phyloP scores from a whole-genome alignment of 2,113 vertebrate species.

The Pteruthius melanotis region DNA sequence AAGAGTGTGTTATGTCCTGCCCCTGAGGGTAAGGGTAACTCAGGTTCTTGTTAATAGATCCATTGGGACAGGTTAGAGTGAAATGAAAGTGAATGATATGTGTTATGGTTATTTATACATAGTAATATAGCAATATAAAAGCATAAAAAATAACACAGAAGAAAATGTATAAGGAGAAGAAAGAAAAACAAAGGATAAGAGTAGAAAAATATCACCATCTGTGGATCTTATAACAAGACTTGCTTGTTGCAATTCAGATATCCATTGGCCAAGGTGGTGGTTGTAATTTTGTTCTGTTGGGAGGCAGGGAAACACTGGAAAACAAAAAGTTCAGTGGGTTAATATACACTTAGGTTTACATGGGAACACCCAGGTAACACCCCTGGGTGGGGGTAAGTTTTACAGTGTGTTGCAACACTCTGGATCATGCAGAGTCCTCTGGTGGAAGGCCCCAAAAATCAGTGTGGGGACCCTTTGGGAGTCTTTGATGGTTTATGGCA shows the following conservation, averaged over 20 bases:
- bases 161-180: not conserved
- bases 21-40: not conserved
- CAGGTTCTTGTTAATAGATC: not conserved
- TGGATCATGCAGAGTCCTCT: no score
- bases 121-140: not conserved
- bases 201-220: not conserved
- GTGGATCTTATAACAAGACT: rapidly evolving
- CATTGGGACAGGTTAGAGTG: not conserved
- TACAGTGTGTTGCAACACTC: no score
- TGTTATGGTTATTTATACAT: not conserved
- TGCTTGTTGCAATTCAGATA: not conserved
- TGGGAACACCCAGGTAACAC: not conserved
- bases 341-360: not conserved
- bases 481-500: not conserved
- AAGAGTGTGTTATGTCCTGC: not conserved
- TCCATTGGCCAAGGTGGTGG: rapidly evolving
- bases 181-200: not conserved
- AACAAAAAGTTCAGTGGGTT: not conserved
- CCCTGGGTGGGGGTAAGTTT: not conserved
- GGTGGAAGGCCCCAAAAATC: not conserved
- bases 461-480: no score
- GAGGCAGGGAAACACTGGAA: not conserved
- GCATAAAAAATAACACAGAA: not conserved
- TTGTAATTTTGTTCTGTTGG: not conserved
- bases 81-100: not conserved